Percentiles rank a stretch among this genome's conserved stretches.
Conservation (phyloP, 2,113 vertebrate species). For the Pogonocichla stellata region DNA sequence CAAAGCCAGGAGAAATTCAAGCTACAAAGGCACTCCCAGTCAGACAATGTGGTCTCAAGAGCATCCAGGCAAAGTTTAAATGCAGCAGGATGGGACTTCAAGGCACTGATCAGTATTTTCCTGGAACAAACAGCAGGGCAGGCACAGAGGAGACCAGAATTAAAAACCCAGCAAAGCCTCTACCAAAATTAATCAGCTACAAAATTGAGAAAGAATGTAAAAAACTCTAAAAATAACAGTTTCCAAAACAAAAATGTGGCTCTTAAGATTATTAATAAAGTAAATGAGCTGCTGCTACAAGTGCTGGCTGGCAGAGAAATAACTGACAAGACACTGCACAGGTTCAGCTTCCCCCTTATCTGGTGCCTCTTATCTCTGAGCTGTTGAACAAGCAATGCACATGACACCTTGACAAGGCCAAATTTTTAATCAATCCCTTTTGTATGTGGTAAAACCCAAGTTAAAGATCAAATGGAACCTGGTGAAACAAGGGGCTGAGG, state of each 20-base stretch:
- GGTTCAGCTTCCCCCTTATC: neutral
- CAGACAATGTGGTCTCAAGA: neutral
- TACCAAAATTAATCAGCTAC: neutral
- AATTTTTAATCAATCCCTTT: slow-evolving; percentile 11
- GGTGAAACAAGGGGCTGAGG: neutral
- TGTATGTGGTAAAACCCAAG: neutral
- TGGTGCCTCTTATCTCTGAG: neutral
- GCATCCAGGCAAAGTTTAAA: slow-evolving; percentile 16
- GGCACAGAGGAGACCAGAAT: neutral
- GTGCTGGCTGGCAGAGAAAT: neutral
- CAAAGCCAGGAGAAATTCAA: neutral
- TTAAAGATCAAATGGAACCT: neutral
- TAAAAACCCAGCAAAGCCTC: neutral
- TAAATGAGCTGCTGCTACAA: neutral
- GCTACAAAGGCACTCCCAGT: neutral
- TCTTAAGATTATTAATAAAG: neutral
- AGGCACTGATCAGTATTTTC: neutral
- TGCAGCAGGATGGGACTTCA: neutral
- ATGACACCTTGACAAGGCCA: neutral
- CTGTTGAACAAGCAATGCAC: neutral
- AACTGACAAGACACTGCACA: neutral
- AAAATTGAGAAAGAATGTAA: neutral
- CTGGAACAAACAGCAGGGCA: neutral
- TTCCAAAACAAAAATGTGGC: neutral
- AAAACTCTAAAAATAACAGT: neutral